Evolutionary conservation across 2,888 invertebrate species (phyloP), one percentile per base, ranked within the genome.

Genomic region (Drosophila falleni): DNA sequence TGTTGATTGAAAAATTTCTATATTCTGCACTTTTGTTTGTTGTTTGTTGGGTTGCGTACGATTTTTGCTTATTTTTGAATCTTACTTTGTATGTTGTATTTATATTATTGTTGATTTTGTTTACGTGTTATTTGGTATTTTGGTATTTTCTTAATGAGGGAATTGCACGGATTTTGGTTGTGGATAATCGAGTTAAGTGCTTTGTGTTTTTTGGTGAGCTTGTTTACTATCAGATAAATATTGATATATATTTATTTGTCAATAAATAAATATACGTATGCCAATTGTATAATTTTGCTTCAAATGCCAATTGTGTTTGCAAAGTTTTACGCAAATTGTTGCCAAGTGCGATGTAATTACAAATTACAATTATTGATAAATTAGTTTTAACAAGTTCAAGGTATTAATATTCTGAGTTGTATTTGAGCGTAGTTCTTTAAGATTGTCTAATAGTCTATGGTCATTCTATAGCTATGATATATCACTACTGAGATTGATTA

Each of bases 301-400:
- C 56, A 37, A 61, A 74, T 81, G 85, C 84, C 81, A 78, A 81
- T 85, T 78, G 74, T 80, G 73, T 69, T 66, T 31, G 23, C 51
- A 44, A 89, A 82, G 87, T 72, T 74, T 89, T 78, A 89, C 55
- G 88, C 87, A 85, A 86, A 89, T 86, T 87, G 89, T 86, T 85
- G 82, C 82, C 46, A 71, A 56, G 54, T 55, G 53, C 39, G 29
- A 54, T 62, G 33, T 44, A 62, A 69, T 33, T 56, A 35, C 5
- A 13, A 55, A 44, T 31, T 58, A 35, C 19, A n/a, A 29, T 47
- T 5, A 47, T 0, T 19, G 9, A 31, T 49, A 49, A 33, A 44
- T 49, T 63, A 37, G 49, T 37, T 74, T 41, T 74, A 62, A 47
- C 35, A 69, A 55, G 47, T 59, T 61, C 10, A 56, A 63, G 47